Base-by-base conservation (phyloP, 2,888 invertebrate species). In the Xanthia togata region DNA sequence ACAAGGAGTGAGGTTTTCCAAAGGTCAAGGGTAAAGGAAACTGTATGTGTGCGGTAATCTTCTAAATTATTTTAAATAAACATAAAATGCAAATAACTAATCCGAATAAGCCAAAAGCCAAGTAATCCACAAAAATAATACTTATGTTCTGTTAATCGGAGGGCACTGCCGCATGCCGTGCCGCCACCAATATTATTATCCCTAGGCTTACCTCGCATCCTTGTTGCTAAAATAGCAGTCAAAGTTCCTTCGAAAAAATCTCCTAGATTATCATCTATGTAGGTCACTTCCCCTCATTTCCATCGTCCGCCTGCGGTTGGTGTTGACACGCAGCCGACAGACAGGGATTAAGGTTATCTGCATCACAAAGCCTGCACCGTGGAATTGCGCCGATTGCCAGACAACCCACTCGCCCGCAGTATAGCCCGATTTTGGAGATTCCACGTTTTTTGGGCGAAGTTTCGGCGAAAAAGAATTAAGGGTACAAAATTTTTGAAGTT, bases 281-380 rank as follows among this genome's bases (percentile, higher is more conserved):
- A 23, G 50, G 50, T 50, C 89, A 31, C 87, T 88, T 95, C 94
- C 92, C 80, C 76, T 74, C 11, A 26, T 87, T 41, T 20, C 85
- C 35, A 73, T 41, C 82, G 65, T 17, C 65, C 75, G 80, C 60
- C 73, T 89, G 90, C 88, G 92, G 91, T 92, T 95, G 95, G 93
- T 94, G 96, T 94, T 95, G 95, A 96, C 96, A 95, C 93, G 94
- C 91, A 92, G 92, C 91, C 94, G 95, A 95, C 96, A 96, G 96
- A 94, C 94, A 94, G 90, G 95, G 96, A 95, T 96, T 95, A 96
- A 91, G 94, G 95, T 92, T 92, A 96, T 96, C 96, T 96, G 96
- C 96, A 96, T 96, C 95, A 96, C 96, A 96, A 96, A 96, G 95
- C 95, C 90, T 89, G 90, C 90, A 89, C 88, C 89, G 88, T 82